Evolutionary conservation across 2,888 invertebrate species (phyloP).

Genomic region (Drosophila melanocephala): DNA sequence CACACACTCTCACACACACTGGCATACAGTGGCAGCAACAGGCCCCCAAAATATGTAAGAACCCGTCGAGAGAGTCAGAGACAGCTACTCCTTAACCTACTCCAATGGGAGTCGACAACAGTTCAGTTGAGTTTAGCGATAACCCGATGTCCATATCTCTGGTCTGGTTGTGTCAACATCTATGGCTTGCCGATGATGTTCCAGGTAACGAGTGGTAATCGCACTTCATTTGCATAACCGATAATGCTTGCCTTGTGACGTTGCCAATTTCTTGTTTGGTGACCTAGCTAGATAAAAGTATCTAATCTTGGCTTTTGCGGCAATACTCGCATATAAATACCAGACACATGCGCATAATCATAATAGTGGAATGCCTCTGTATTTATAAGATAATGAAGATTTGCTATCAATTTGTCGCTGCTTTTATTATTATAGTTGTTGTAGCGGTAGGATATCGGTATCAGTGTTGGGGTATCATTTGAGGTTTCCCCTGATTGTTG

Average conservation of each 20-base stretch:
- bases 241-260: slow-evolving; percentile 66
- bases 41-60: slow-evolving; percentile 42
- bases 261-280: slow-evolving; percentile 70
- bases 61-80: slow-evolving; percentile 9
- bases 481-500: slow-evolving; percentile 39
- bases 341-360: slow-evolving; percentile 53
- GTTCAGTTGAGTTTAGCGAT: slow-evolving; percentile 37
- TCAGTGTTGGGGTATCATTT: slow-evolving; percentile 75
- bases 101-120: slow-evolving; percentile 50
- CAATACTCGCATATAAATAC: slow-evolving; percentile 57
- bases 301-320: slow-evolving; percentile 83
- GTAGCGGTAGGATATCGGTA: slow-evolving; percentile 77
- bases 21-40: slow-evolving; percentile 29
- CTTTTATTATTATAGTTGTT: slow-evolving; percentile 39
- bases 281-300: slow-evolving; percentile 85
- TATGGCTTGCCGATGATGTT: slow-evolving; percentile 33
- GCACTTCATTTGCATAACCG: slow-evolving; percentile 74
- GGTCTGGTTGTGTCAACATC: slow-evolving; percentile 53
- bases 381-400: slow-evolving; percentile 84
- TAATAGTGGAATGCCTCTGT: slow-evolving; percentile 36
- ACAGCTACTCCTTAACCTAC: slow-evolving; percentile 68
- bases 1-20: slow-evolving; percentile 13
- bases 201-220: slow-evolving; percentile 19
- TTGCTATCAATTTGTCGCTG: slow-evolving; percentile 82
- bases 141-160: slow-evolving; percentile 53